Evolutionary conservation across 2,888 invertebrate species (phyloP).

Genomic region (Seira ritae): DNA sequence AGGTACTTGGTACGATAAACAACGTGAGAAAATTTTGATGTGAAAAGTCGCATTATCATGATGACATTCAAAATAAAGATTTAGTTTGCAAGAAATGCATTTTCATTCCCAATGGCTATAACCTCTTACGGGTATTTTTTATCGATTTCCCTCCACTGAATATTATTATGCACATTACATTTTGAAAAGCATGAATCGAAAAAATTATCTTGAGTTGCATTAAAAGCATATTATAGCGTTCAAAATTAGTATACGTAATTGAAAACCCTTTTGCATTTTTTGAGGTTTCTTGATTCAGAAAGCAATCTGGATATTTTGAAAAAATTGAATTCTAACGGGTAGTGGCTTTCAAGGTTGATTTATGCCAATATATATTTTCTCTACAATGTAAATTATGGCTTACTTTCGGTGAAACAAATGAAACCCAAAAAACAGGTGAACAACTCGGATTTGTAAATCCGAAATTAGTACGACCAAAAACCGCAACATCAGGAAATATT

Average conservation of each 20-base stretch:
- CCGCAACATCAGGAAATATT: no score
- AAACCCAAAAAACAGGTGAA: neutral
- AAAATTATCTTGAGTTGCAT: neutral
- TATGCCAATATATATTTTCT: neutral
- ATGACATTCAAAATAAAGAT: conserved; percentile 25
- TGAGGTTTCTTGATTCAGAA: neutral
- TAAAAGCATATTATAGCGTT: neutral
- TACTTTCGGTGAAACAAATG: conserved; percentile 16
- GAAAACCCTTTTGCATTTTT: neutral
- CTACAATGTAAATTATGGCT: neutral
- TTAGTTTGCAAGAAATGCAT: neutral
- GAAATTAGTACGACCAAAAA: no score
- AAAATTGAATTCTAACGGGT: neutral
- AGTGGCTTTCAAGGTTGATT: neutral
- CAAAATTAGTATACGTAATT: neutral
- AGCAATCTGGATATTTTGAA: neutral
- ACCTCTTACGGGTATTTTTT: neutral
- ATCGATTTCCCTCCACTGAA: neutral
- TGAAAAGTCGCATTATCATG: conserved; percentile 26
- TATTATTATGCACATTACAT: no score
- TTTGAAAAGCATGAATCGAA: neutral
- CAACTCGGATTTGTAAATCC: neutral
- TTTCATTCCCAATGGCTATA: neutral
- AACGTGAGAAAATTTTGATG: neutral
- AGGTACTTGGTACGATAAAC: no score